These are phyloP conservation scores for Caenorhabditis sp. DNA, from an alignment of 2,888 invertebrate genomes.

Conservation along the genomic window DNA sequence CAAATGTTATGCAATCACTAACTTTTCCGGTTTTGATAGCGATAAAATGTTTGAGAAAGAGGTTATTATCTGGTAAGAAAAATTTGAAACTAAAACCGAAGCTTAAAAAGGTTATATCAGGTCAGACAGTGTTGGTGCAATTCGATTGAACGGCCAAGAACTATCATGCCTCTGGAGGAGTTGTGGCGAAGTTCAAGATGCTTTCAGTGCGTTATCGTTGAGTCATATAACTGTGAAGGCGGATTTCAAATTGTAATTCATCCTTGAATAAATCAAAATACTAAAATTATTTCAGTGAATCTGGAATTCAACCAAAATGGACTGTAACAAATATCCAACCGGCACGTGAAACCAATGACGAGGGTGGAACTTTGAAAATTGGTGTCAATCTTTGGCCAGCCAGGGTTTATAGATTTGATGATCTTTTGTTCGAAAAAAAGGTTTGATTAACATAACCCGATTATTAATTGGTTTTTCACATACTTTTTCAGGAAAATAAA, in stretches of 20 bases:
- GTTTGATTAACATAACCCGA: not conserved
- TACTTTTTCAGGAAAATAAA: not conserved
- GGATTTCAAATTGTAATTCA: conserved; percentile 16
- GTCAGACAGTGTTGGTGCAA: conserved; percentile 29
- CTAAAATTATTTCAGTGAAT: not conserved
- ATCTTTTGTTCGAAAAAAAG: conserved; percentile 7
- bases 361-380: conserved; percentile 14
- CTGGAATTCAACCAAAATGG: conserved; percentile 14
- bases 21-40: conserved; percentile 15
- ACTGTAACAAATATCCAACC: conserved; percentile 7
- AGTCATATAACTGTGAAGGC: conserved; percentile 16
- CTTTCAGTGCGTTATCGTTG: conserved; percentile 20
- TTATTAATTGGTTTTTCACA: not conserved
- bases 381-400: conserved; percentile 28
- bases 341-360: conserved; percentile 8
- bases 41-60: not conserved
- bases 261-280: too few relatives aligned
- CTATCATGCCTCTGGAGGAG: conserved; percentile 15
- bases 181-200: not conserved
- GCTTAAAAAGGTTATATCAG: not conserved
- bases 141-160: conserved; percentile 10
- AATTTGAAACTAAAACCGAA: too few relatives aligned
- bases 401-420: conserved; percentile 23
- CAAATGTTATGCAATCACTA: conserved; percentile 11
- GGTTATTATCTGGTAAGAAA: not conserved